These are phyloP conservation scores for Ephydatia muelleri DNA, from an alignment of 37 sponge, comb jelly and placozoan species.

Conservation along the genomic window DNA sequence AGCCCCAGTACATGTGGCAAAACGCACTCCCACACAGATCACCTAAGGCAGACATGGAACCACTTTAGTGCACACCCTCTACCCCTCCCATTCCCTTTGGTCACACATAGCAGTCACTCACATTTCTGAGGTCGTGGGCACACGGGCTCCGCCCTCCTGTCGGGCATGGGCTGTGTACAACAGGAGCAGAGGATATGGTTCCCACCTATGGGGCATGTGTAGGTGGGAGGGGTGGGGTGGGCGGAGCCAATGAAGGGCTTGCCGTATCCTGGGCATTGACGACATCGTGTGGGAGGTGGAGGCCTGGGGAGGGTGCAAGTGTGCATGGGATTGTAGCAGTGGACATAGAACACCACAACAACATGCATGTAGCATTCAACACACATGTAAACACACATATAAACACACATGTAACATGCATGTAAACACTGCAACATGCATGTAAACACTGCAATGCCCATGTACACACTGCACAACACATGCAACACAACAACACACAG, in stretches of 20 bases:
- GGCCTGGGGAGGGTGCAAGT: background rate
- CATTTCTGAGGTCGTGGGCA: conserved; percentile 75
- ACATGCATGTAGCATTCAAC: too few relatives aligned
- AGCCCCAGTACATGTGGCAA: conserved; percentile 95
- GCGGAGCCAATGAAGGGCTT: conserved; percentile 20
- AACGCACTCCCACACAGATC: conserved; percentile 53
- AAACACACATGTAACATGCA: background rate
- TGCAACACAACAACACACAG: too few relatives aligned
- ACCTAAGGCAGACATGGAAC: too few relatives aligned
- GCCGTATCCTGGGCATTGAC: conserved; percentile 80
- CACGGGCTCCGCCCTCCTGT: conserved; percentile 46
- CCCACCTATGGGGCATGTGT: conserved; percentile 53
- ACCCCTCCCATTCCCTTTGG: too few relatives aligned
- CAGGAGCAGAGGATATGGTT: conserved; percentile 82
- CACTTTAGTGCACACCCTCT: too few relatives aligned
- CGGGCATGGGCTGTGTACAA: conserved; percentile 86
- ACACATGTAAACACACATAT: background rate
- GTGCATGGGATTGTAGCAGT: background rate
- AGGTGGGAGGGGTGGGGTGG: conserved; percentile 38
- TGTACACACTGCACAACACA: too few relatives aligned
- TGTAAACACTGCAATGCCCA: too few relatives aligned
- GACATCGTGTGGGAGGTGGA: conserved; percentile 38
- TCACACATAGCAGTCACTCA: conserved; percentile 11
- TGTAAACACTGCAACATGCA: too few relatives aligned
- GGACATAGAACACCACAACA: too few relatives aligned